Evolutionary conservation across 2,888 invertebrate species (phyloP).

Genomic region (Drosophila melanosoma): DNA sequence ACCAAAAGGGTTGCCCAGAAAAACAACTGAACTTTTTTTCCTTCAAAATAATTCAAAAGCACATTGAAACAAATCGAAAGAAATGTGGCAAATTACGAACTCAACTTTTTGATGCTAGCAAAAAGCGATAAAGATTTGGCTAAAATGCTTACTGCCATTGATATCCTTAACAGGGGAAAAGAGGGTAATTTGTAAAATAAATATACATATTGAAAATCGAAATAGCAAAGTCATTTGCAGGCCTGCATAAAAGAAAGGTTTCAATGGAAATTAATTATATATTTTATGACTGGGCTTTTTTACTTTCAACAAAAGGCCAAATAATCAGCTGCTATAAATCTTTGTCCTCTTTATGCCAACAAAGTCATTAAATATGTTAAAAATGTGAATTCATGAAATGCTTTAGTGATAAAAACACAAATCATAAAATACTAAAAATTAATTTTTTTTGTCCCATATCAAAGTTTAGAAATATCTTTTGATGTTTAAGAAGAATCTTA

Average conservation of each 20-base stretch:
- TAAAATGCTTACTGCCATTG: background rate
- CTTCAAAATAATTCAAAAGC: conserved; percentile 11
- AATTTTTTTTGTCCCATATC: background rate
- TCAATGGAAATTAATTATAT: background rate
- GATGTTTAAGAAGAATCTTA: background rate
- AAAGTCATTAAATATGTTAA: background rate
- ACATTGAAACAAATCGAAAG: conserved; percentile 25
- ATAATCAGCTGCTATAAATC: background rate
- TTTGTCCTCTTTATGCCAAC: background rate
- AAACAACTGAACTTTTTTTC: background rate
- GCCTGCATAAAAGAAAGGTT: background rate
- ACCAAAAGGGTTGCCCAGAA: conserved; percentile 19
- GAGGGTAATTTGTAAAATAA: background rate
- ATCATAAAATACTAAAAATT: background rate
- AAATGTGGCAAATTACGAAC: background rate
- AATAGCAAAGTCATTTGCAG: background rate
- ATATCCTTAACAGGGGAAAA: background rate
- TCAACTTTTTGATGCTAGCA: background rate
- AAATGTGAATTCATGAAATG: background rate
- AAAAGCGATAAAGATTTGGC: background rate
- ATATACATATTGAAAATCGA: background rate
- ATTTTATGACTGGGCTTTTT: background rate
- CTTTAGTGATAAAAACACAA: background rate
- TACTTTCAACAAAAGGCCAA: background rate
- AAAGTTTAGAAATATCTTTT: background rate